Base-by-base conservation (phyloP, 2,113 vertebrate genomes). In the Nematolebias whitei region DNA sequence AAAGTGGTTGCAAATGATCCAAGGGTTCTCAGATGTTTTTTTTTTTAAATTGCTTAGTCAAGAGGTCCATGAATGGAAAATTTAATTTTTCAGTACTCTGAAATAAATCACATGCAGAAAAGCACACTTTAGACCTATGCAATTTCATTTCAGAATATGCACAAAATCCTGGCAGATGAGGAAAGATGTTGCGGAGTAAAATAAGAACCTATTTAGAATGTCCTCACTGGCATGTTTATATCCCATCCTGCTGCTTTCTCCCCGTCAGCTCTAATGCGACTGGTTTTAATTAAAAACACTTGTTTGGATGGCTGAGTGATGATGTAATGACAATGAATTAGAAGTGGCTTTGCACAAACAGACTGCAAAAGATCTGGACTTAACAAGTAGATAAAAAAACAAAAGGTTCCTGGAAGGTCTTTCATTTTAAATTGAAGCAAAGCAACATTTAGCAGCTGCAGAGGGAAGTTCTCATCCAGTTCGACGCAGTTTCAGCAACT, bases 221-320 rank as follows among this genome's bases (percentile, higher is more conserved):
- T 35, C 32, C 32, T 35, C 32, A 35, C 32, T 35, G 16, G 20
- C 6, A 44, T 54, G 38, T 58, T 58, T 24, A 15, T 11, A 53
- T 57, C 11, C 24, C 18, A 16, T 8, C 1, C 2, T 11, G 60
- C n/a, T 52, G 29, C 23, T 13, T 23, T 24, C 43, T n/a, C 12
- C 32, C 16, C 41, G 35, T 2, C 32, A 45, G 50, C 29, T 23
- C 56, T 55, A 47, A 16, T 74, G 68, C 48, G 41, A 11, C 55
- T 67, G 53, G 3, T 76, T 74, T 82, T 79, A 74, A 84, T 80
- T 69, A 68, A 75, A 63, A 80, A 83, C 70, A 82, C 71, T 80
- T 83, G 68, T 86, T 88, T 85, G 65, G 79, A 88, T 85, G 86
- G 86, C 79, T 82, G 83, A 79, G 71, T 71, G 80, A 76, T 83